phyloP scores from a whole-genome alignment of 2,888 invertebrate species.

The Thalpophila matura region DNA sequence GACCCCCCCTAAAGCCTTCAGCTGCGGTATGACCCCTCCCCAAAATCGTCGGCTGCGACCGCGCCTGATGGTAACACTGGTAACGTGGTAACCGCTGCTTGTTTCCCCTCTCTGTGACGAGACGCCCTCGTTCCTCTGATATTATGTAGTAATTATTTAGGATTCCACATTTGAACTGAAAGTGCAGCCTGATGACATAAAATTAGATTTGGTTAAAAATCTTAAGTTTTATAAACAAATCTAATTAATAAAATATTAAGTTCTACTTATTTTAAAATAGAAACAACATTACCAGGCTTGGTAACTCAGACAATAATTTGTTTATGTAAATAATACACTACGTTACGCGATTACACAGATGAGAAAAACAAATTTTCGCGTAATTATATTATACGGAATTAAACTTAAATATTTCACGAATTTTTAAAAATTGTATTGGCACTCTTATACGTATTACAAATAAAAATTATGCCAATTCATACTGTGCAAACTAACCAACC shows the following conservation, averaged over 20 bases:
- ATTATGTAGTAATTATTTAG: neutral
- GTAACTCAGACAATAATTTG: neutral
- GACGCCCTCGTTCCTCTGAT: too few relatives aligned
- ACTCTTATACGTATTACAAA: neutral
- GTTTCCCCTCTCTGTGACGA: too few relatives aligned
- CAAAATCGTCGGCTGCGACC: too few relatives aligned
- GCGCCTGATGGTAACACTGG: too few relatives aligned
- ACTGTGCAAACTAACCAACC: neutral
- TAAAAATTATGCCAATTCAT: neutral
- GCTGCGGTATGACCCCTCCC: too few relatives aligned
- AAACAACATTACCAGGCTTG: too few relatives aligned
- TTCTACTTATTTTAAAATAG: too few relatives aligned
- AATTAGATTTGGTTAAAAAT: too few relatives aligned
- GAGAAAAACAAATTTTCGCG: slow-evolving; percentile 2
- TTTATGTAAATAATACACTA: neutral
- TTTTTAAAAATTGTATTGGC: neutral
- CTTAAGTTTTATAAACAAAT: neutral
- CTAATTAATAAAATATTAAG: neutral
- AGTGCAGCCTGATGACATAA: too few relatives aligned
- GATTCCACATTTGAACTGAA: neutral
- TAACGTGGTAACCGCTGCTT: too few relatives aligned
- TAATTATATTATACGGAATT: slow-evolving; percentile 4
- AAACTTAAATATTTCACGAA: slow-evolving; percentile 1
- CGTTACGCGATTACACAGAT: neutral
- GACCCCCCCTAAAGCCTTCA: too few relatives aligned